Evolutionary conservation across 2,113 vertebrate genomes (phyloP), one percentile per base, ranked within the genome.

Genomic region (Hipposideros armiger): DNA sequence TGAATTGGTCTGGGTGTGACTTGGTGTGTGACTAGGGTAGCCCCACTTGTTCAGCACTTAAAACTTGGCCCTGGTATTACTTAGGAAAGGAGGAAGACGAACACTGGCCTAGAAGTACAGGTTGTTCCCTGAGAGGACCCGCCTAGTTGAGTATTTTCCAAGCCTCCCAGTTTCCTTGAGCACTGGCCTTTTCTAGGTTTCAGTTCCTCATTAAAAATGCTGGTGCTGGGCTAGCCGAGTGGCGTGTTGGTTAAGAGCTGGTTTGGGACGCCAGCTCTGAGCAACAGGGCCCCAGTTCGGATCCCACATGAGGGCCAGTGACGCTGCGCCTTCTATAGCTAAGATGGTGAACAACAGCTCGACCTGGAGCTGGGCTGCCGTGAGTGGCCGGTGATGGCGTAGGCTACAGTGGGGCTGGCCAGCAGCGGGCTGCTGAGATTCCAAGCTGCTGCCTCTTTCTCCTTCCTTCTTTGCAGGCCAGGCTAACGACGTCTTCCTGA

Each of bases 401-500:
- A 36, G 36, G 36, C 36, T 36, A 2, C 36, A 36, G 36, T 36
- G 36, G 36, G 36, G 36, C 36, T 36, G 36, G 36, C 36, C 36
- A 36, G 36, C 36, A 36, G 36, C 2, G 36, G 36, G 36, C 36
- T 36, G 36, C 36, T 36, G 36, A 36, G 30, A 56, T 54, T 70
- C 67, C 11, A 45, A 96, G 47, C 52, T 32, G 8, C 64, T 56
- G 0, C 16, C 11, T 84, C 66, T 97, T 42, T 86, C 77, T 80
- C 78, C 42, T 92, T 87, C 95, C 62, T 86, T 78, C 2, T 2
- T 5, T 83, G 67, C 96, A 99, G 99, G 98, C 80, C 99, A 99
- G 97, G 97, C 99, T 32, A 84, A 28, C 10, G 76, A 70, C 0
- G 99, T 99, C 78, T 99, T 99, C 95, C 64, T 92, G 83, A 98